phyloP scores from a whole-genome alignment of 2,888 invertebrate genomes.

The Glaucopsyche alexis region DNA sequence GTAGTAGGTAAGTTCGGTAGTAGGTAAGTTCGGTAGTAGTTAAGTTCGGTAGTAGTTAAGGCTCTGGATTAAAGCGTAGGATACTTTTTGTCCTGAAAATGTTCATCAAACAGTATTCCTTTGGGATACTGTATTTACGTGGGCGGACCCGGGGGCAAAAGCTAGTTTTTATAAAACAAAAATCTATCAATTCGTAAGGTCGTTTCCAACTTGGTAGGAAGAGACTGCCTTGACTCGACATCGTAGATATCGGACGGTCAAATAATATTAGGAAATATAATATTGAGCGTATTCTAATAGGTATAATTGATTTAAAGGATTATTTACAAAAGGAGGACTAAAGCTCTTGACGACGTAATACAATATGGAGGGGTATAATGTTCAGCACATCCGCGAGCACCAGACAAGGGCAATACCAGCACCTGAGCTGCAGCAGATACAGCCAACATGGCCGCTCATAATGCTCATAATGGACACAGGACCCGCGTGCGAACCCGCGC shows the following conservation, averaged over 20 bases:
- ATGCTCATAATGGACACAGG: conserved; percentile 7
- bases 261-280: background rate
- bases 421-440: background rate
- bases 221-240: background rate
- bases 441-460: conserved; percentile 5
- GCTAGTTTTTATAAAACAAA: too few species aligned
- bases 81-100: too few species aligned
- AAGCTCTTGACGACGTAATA: background rate
- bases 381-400: background rate
- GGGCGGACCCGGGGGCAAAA: too few species aligned
- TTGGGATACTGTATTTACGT: too few species aligned
- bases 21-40: too few species aligned
- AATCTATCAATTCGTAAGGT: too few species aligned
- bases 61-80: too few species aligned
- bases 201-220: too few species aligned
- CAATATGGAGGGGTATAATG: background rate
- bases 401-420: too few species aligned
- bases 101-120: too few species aligned
- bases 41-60: too few species aligned
- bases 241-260: background rate
- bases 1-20: too few species aligned
- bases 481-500: conserved; percentile 17
- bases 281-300: conserved; percentile 5
- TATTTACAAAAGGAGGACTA: background rate
- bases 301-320: conserved; percentile 14